phyloP scores from a whole-genome alignment of 2,113 vertebrate genomes.

The cat (Felis catus) region F.catus_Fca126_mat1.0 CM031424.1:35417501-35418000 shows the following conservation, averaged over 20 bases:
- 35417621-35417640: constrained; percentile 73
- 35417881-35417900: constrained; percentile 85
- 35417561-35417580: constrained; percentile 59
- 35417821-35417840: constrained; percentile 85
- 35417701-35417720: constrained; percentile 77
- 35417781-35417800: constrained; percentile 82
- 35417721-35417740: constrained; percentile 76
- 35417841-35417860: constrained; percentile 83
- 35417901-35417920: constrained; percentile 77
- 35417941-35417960: constrained; percentile 83
- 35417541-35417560: constrained; percentile 39
- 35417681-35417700: constrained; percentile 78
- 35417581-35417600: constrained; percentile 13
- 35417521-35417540: constrained; percentile 26
- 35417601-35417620: constrained; percentile 51
- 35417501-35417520: constrained; percentile 77
- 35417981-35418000: constrained; percentile 91
- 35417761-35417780: constrained; percentile 51
- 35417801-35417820: constrained; percentile 84
- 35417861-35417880: constrained; percentile 81
- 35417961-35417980: constrained; percentile 89
- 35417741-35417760: constrained; percentile 73
- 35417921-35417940: constrained; percentile 84
- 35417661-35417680: constrained; percentile 63
- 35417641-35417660: constrained; percentile 52